phyloP scores from a whole-genome alignment of 1,140 invertebrate genomes.

The Drosophila pectinifera region DNA sequence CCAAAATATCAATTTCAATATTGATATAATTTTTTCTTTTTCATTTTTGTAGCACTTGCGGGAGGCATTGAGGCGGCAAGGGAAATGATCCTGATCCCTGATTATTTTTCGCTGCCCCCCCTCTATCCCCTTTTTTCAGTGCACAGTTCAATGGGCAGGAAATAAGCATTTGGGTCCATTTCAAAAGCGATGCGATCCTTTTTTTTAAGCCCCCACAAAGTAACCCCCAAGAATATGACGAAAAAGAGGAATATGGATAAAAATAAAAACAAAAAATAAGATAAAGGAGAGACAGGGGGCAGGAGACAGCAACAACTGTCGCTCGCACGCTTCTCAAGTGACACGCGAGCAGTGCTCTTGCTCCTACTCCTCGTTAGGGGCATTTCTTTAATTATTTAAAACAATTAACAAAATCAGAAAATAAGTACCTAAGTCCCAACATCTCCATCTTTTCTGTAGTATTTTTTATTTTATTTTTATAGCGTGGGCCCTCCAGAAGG shows the following conservation, averaged over 20 bases:
- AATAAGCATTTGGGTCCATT: constrained; percentile 71
- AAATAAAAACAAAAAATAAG: background rate
- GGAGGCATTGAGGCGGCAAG: constrained; percentile 37
- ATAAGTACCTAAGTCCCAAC: background rate
- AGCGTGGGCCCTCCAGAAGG: constrained; percentile 25
- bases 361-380: too few species aligned
- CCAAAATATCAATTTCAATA: constrained; percentile 82
- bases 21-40: constrained; percentile 24
- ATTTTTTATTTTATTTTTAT: background rate
- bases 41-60: constrained; percentile 35
- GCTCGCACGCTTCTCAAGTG: constrained; percentile 83
- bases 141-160: constrained; percentile 73
- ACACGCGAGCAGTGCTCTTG: constrained; percentile 67
- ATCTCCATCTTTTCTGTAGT: background rate
- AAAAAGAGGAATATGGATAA: background rate
- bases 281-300: background rate
- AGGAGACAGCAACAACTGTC: constrained; percentile 64
- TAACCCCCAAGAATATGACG: constrained; percentile 11
- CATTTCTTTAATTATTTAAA: background rate
- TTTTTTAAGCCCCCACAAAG: constrained; percentile 24
- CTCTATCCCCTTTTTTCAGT: constrained; percentile 52
- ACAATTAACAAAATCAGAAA: background rate
- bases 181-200: constrained; percentile 64
- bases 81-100: constrained; percentile 33
- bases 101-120: constrained; percentile 17